These are phyloP conservation scores for Sitta carolinensis DNA, from an alignment of 2,797 vertebrate species.

Conservation along the genomic window DNA sequence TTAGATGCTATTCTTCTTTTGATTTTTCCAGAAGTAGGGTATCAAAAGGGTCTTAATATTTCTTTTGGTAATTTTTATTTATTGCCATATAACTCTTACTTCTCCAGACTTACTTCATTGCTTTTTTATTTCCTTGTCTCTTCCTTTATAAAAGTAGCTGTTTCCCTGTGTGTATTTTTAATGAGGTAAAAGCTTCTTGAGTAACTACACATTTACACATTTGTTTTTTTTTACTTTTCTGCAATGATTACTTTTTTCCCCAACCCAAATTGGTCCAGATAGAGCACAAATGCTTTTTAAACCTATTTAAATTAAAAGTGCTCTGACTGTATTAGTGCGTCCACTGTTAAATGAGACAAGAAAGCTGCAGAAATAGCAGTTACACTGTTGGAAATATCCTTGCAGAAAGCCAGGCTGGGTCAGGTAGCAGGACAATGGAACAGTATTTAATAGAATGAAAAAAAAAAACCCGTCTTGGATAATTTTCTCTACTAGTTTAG, in stretches of 20 bases:
- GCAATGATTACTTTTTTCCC: neutral
- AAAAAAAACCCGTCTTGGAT: neutral
- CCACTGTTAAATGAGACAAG: neutral
- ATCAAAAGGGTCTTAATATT: neutral
- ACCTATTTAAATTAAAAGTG: neutral
- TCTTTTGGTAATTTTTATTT: neutral
- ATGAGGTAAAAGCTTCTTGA: neutral
- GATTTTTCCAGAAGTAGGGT: neutral
- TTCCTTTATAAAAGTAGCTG: neutral
- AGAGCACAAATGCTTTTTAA: neutral
- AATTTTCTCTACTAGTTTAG: neutral
- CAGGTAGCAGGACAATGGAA: neutral
- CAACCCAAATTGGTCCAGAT: neutral
- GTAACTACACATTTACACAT: neutral
- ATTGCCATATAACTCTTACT: neutral
- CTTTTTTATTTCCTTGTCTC: neutral
- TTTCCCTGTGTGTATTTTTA: neutral
- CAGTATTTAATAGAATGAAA: neutral
- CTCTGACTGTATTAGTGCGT: neutral
- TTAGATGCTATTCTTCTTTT: neutral
- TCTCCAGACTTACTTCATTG: neutral
- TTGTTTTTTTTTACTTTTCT: neutral
- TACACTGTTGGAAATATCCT: neutral
- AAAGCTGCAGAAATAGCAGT: neutral
- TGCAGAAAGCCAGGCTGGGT: neutral